Evolutionary conservation across 2,113 vertebrate genomes (phyloP).

Genomic region (Ochotona curzoniae): DNA sequence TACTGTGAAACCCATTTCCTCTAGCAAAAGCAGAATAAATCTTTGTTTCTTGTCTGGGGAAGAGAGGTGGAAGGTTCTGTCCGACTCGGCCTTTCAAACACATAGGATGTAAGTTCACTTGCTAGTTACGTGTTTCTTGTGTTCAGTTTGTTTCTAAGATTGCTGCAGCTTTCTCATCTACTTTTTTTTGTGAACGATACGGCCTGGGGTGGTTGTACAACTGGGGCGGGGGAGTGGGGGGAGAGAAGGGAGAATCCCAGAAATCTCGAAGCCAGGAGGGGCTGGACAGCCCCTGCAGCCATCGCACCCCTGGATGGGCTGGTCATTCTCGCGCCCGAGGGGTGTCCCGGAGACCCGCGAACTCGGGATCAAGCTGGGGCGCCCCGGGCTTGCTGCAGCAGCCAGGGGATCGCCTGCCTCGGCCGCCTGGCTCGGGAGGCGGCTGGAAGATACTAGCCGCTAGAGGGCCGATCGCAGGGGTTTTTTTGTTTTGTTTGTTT

Average conservation of each 20-base stretch:
- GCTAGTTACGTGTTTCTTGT: neutral
- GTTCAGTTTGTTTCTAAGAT: neutral
- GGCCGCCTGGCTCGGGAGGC: neutral
- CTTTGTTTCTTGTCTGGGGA: neutral
- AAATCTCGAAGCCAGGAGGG: neutral
- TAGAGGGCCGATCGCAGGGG: neutral
- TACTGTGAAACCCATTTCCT: neutral
- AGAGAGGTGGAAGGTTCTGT: neutral
- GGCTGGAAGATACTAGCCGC: neutral
- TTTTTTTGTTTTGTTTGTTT: neutral
- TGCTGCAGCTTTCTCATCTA: neutral
- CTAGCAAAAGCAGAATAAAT: neutral
- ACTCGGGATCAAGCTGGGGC: neutral
- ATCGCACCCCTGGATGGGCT: too few relatives aligned
- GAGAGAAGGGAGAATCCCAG: neutral
- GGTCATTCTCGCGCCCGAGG: too few relatives aligned
- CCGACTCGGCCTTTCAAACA: too few relatives aligned
- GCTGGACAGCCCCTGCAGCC: neutral
- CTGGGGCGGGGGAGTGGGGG: accelerated
- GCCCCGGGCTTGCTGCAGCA: too few relatives aligned
- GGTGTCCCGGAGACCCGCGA: too few relatives aligned
- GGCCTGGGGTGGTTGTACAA: neutral
- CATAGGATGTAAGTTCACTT: neutral
- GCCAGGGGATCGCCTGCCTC: neutral
- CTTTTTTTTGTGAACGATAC: neutral